A percentile compares a stretch with the other conserved stretches of the same genome.
Conservation (phyloP, 2,113 vertebrate genomes). For the Cygnus buccinator region DNA sequence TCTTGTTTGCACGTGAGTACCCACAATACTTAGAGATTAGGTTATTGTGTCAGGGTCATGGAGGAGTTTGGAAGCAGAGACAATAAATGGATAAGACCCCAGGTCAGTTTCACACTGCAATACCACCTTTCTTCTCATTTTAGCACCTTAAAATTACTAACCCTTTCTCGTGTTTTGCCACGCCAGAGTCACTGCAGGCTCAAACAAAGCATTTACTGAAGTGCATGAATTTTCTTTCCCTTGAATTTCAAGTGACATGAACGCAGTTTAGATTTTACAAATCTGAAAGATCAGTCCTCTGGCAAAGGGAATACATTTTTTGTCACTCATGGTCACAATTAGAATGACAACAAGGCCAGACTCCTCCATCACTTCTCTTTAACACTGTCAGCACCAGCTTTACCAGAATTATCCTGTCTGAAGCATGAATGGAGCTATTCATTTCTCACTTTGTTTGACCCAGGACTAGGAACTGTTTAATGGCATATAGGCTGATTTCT, state of each 20-base stretch:
- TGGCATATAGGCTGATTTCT: conserved; percentile 43
- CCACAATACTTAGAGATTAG: background rate
- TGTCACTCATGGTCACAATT: conserved; percentile 70
- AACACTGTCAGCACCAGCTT: conserved; percentile 73
- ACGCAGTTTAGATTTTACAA: conserved; percentile 2
- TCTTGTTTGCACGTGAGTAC: accelerated
- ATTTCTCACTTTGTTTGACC: conserved; percentile 67
- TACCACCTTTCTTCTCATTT: background rate
- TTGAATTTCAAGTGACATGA: background rate
- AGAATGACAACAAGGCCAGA: conserved; percentile 73
- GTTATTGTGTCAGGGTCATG: background rate
- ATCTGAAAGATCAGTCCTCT: conserved; percentile 22
- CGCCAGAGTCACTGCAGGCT: background rate
- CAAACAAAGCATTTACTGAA: background rate
- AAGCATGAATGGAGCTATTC: conserved; percentile 74
- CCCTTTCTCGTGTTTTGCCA: background rate
- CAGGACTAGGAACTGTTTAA: conserved; percentile 21
- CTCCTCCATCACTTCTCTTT: conserved; percentile 72
- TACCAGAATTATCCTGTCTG: conserved; percentile 72
- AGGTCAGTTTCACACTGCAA: background rate
- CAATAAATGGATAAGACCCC: accelerated
- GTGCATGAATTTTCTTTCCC: background rate
- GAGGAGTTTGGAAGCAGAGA: background rate
- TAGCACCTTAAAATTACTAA: background rate
- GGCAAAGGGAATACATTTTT: conserved; percentile 58